Evolutionary conservation across 2,797 vertebrate species (phyloP), one percentile per base, ranked within the genome.

Genomic region (Sebastolobus alascanus): DNA sequence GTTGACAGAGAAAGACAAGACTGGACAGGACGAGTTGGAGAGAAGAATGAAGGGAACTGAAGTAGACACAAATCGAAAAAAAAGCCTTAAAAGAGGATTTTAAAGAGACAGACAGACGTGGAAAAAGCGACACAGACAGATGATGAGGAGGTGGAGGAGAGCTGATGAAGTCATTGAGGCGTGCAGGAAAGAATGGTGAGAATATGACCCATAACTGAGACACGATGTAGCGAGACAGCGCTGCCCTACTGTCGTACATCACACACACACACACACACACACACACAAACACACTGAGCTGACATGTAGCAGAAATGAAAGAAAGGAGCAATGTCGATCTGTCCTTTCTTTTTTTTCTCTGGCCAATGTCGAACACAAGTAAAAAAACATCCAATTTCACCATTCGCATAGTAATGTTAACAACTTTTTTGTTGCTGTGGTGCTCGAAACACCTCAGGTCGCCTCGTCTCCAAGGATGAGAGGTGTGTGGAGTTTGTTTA

Each of bases 181-280:
- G 67, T 91, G 88, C 40, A 80, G 74, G 68, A 83, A 91, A 85
- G 70, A 89, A 84, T 78, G 84, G 87, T 84, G 90, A 91, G 87
- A 93, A 92, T 91, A 76, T 90, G 90, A 91, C 72, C 88, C 87
- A 84, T 78, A 83, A 83, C 90, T 83, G 85, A 90, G 87, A 88
- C 80, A 87, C 72, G 64, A 86, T 88, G 85, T 75, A 85, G 84
- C 18, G 3, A 89, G 87, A 88, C 88, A 87, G 85, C 40, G 18
- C 56, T 85, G 89, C 75, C 69, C 84, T 54, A 54, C 52, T 54
- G n/a, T 52, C 80, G 52, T 52, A 82, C 83, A 79, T 83, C 84
- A 68, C 79, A 84, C 79, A 77, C 75, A 81, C 22, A 69, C 66
- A 73, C 38, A 68, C 83, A 64, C 25, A 25, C 25, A 84, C 79